Base-by-base conservation (phyloP, 1,140 invertebrate genomes). In the Euglossa dilemma region DNA sequence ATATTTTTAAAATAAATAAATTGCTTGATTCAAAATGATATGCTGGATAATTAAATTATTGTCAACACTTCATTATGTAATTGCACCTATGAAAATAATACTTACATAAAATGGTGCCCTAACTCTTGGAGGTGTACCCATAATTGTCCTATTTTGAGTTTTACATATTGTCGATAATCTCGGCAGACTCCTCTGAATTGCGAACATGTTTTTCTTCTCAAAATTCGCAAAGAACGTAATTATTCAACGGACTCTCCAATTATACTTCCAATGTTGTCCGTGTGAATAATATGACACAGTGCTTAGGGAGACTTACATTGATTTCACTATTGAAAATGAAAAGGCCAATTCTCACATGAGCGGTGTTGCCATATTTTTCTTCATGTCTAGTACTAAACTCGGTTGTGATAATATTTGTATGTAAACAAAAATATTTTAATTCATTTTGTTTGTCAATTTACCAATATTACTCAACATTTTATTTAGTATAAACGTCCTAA, bases 191-290 rank as follows among this genome's bases (percentile, higher is more conserved):
- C 23, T 80, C 16, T 74, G 69, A 67, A 84, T 11, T 0, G 61
- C 83, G 9, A 47, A 84, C 83, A 84, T 84, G 23, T 56, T 69
- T 71, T 6, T 6, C n/a, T 28, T 36, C 50, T 18, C 18, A 71
- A 11, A 50, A 45, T 23, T 4, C 9, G 0, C n/a, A 61, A 28
- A 61, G 16, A 47, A 47, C 2, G 0, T 6, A 23, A 45, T 16
- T 12, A 45, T 8, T 0, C 3, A 23, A 43, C 1, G 6, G 8
- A 23, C 14, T 70, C 20, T 45, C 8, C 43, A 43, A 8, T 28
- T 5, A 11, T 18, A 64, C 23, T 8, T 36, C 36, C 36, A 36
- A 4, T 36, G 1, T 4, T 36, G 36, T 36, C 36, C 4, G 36
- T 1, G 4, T 36, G 36, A 36, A 4, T 36, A 36, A 36, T 36